These are phyloP conservation scores for Cerastis leucographa DNA, from an alignment of 2,888 invertebrate species.

Conservation along the genomic window DNA sequence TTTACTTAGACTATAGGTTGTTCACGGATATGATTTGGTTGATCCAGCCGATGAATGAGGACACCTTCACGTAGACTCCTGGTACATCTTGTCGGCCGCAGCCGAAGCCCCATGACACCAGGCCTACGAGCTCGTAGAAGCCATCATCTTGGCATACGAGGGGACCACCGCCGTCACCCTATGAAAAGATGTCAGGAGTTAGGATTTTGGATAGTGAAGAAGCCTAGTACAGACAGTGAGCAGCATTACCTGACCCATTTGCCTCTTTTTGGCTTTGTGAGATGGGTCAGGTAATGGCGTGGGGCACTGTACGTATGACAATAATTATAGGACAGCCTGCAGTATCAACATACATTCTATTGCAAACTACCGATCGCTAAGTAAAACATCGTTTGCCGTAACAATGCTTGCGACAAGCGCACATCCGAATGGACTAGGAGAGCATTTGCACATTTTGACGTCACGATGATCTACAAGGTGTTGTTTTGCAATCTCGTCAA, in stretches of 20 bases:
- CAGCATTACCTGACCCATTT: no score
- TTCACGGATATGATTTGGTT: slow-evolving; percentile 99
- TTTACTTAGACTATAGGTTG: slow-evolving; percentile 93
- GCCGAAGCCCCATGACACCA: slow-evolving; percentile 98
- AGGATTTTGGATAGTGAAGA: no score
- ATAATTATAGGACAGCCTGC: no score
- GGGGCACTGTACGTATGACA: no score
- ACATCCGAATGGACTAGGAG: neutral
- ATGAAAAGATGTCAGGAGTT: slow-evolving; percentile 50
- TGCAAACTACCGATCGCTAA: neutral
- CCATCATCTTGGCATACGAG: slow-evolving; percentile 98
- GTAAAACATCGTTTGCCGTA: neutral
- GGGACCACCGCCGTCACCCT: slow-evolving; percentile 98
- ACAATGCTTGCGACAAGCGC: neutral
- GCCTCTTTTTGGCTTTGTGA: no score
- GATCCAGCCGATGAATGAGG: slow-evolving; percentile 98
- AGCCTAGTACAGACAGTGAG: no score
- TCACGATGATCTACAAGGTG: no score
- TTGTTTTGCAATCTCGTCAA: no score
- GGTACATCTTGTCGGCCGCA: slow-evolving; percentile 98
- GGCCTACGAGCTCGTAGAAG: slow-evolving; percentile 97
- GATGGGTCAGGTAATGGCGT: no score
- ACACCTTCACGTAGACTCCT: slow-evolving; percentile 99
- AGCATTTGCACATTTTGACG: neutral
- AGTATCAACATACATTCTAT: neutral